A percentile compares a stretch with the other conserved stretches of the same genome.
phyloP scores from a whole-genome alignment of 2,888 invertebrate genomes.

The Hybos culiciformis region DNA sequence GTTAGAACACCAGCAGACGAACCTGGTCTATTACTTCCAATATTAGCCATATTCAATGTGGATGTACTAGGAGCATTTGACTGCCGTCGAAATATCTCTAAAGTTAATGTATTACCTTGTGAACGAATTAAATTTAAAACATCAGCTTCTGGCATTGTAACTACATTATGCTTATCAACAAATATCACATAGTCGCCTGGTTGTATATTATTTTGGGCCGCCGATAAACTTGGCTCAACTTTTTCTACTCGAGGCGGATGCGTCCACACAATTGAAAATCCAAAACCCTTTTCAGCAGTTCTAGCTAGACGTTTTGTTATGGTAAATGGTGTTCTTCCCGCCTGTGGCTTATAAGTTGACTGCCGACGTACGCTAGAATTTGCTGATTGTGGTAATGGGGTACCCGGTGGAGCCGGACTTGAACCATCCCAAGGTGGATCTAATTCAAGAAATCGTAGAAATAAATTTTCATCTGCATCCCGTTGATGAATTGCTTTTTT shows the following conservation, averaged over 20 bases:
- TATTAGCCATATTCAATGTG: conserved; percentile 13
- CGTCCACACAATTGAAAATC: conserved; percentile 82
- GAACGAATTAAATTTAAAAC: conserved; percentile 49
- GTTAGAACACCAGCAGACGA: conserved; percentile 8
- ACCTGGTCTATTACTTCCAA: conserved; percentile 10
- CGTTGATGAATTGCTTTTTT: conserved; percentile 45
- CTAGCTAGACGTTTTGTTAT: conserved; percentile 49
- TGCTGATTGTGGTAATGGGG: conserved; percentile 22
- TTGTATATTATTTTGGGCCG: conserved; percentile 66
- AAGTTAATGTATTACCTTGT: conserved; percentile 51
- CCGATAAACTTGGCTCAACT: conserved; percentile 66
- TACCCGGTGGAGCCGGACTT: conserved; percentile 14
- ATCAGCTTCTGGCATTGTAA: conserved; percentile 65
- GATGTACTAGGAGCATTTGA: conserved; percentile 16
- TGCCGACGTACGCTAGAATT: conserved; percentile 35
- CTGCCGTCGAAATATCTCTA: conserved; percentile 55
- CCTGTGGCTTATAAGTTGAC: conserved; percentile 35
- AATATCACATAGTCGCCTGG: conserved; percentile 82
- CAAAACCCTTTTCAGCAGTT: conserved; percentile 51
- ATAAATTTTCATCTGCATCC: conserved; percentile 60
- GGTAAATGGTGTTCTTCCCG: conserved; percentile 72
- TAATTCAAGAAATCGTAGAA: conserved; percentile 62
- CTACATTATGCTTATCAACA: conserved; percentile 75
- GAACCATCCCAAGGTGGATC: conserved; percentile 56
- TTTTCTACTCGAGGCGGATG: conserved; percentile 75